Evolutionary conservation across 2,888 invertebrate genomes (phyloP).

Genomic region (Proisotoma minuta): DNA sequence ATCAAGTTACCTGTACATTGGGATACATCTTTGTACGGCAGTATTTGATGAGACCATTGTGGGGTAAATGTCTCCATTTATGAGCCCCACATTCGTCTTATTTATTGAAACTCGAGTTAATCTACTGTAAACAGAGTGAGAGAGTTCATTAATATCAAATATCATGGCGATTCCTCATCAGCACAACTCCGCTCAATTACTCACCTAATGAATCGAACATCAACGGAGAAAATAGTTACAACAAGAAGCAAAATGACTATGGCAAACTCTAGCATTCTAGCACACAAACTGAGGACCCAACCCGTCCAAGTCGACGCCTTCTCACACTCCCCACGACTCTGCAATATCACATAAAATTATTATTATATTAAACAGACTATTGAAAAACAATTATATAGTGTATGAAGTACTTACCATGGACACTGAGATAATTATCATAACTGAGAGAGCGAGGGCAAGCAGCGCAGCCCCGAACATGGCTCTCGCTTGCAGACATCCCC

Average conservation of each 20-base stretch:
- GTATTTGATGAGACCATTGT: conserved; percentile 48
- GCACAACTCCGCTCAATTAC: background rate
- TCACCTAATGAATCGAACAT: conserved; percentile 48
- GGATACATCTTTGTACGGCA: conserved; percentile 48
- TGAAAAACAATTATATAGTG: background rate
- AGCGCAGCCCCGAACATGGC: conserved; percentile 48
- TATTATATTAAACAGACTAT: background rate
- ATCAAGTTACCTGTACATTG: conserved; percentile 46
- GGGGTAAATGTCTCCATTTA: conserved; percentile 48
- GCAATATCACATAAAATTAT: conserved; percentile 6
- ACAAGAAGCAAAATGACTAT: conserved; percentile 49
- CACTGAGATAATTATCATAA: conserved; percentile 48
- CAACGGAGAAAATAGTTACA: conserved; percentile 48
- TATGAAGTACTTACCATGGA: conserved; percentile 44
- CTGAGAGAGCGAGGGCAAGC: conserved; percentile 46
- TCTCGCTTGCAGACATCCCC: conserved; percentile 48
- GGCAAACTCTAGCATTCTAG: conserved; percentile 48
- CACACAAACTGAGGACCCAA: conserved; percentile 48
- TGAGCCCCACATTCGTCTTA: conserved; percentile 48
- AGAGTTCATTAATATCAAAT: background rate
- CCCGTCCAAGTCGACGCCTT: conserved; percentile 47
- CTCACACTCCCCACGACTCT: conserved; percentile 48
- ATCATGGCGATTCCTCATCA: background rate
- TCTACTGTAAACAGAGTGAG: conserved; percentile 45
- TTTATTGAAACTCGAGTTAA: conserved; percentile 48